Evolutionary conservation across 1,140 invertebrate genomes (phyloP), one percentile per base, ranked within the genome.

Genomic region (Diabrotica undecimpunctata): DNA sequence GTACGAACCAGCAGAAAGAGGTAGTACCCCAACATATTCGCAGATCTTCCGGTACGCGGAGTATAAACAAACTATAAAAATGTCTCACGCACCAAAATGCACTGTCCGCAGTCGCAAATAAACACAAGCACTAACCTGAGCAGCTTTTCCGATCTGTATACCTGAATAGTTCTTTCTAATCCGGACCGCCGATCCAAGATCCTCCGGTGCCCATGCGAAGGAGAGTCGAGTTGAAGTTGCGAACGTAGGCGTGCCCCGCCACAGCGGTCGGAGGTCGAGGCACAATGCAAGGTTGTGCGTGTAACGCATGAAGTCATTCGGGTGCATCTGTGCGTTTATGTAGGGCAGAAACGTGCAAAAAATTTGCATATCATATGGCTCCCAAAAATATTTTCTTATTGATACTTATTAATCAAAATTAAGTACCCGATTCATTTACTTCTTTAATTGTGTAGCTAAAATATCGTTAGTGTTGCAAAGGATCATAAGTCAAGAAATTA

Each of bases 171-270:
- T 25, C 14, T 25, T 54, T 54, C 36, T 10, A 57, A 25, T 57
- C 55, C 55, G 55, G 55, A 36, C 46, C n/a, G 7, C n/a, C 37
- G 37, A 59, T 41, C 57, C 57, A 39, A 25, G 25, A 55, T 10
- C 11, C 54, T 14, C 54, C 25, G 10, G 54, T 55, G 13, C 54
- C 13, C 25, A 4, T 25, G 25, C 25, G 25, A 25, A 25, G 25
- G 25, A 25, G 25, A 25, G 25, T 25, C 25, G 25, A 11, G 13
- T 11, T 6, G 59, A 51, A 14, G 59, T 58, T 65, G 64, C 51
- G 61, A 36, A 52, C 37, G 64, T 58, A 50, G 64, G 64, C 64
- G 53, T 65, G 53, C 64, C 64, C 57, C 64, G 57, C 64, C 52
- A 64, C 11, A 37, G 46, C 46, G 53, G 59, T 56, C 59, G 51